Percentiles rank a stretch among this genome's conserved stretches.
These are phyloP conservation scores for Pangasius mekongensis DNA, from an alignment of 2,797 vertebrate genomes.

Conservation along the genomic window DNA sequence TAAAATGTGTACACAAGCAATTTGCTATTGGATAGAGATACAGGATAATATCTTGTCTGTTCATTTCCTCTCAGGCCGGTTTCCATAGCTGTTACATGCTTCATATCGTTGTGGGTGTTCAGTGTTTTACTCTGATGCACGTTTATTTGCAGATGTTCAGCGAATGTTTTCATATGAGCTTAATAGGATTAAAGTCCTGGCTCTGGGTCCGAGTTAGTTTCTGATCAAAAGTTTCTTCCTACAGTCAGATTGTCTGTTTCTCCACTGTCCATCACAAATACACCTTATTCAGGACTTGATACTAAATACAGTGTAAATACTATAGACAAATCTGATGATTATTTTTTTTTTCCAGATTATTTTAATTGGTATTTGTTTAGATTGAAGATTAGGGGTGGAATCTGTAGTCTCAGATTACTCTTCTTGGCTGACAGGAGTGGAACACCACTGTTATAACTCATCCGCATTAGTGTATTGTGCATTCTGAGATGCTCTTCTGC, in stretches of 20 bases:
- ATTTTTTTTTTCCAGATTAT: background rate
- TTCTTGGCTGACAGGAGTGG: background rate
- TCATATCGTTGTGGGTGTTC: slow-evolving; percentile 21
- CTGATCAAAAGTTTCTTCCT: slow-evolving; percentile 11
- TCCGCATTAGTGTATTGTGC: background rate
- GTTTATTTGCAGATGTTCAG: slow-evolving; percentile 1
- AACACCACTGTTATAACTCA: background rate
- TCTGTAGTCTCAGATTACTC: background rate
- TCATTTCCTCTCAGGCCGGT: slow-evolving; percentile 50
- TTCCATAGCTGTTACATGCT: slow-evolving; percentile 45
- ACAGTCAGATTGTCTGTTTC: background rate
- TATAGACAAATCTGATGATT: too few relatives aligned
- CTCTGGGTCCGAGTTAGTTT: background rate
- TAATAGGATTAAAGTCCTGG: slow-evolving; percentile 17
- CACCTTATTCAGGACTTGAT: background rate
- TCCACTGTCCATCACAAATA: background rate
- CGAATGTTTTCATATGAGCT: background rate
- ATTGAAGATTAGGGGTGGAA: background rate
- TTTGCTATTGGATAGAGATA: slow-evolving; percentile 53
- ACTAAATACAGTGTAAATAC: background rate
- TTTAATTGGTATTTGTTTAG: background rate
- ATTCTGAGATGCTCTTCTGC: background rate
- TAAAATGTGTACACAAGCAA: slow-evolving; percentile 46
- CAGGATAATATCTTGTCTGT: slow-evolving; percentile 50
- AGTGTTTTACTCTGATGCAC: background rate